phyloP scores from a whole-genome alignment of 2,797 vertebrate genomes.

The Carcharodon carcharias region DNA sequence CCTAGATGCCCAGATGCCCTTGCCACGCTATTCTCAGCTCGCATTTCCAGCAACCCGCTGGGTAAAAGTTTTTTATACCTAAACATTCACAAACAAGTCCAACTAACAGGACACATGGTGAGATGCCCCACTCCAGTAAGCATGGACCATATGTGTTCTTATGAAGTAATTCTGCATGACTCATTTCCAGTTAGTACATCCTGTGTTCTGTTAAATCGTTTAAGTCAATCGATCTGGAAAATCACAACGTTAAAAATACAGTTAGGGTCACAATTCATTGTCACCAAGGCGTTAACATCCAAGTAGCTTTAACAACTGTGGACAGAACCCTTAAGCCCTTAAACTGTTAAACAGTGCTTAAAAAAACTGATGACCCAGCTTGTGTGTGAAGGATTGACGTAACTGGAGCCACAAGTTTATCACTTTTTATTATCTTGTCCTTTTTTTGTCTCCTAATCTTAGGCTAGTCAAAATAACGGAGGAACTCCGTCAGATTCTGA shows the following conservation, averaged over 20 bases:
- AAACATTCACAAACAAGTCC: background rate
- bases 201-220: background rate
- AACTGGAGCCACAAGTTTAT: conserved; percentile 18
- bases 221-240: background rate
- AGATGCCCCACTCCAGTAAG: background rate
- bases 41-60: background rate
- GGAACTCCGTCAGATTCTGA: background rate
- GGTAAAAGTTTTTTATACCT: background rate
- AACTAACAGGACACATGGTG: background rate
- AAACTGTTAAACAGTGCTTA: background rate
- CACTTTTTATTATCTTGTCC: conserved; percentile 33
- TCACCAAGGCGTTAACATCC: background rate
- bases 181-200: background rate
- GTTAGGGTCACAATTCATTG: background rate
- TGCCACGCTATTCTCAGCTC: background rate
- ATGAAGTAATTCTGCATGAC: background rate
- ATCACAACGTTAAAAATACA: background rate
- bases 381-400: background rate
- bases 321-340: background rate
- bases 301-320: background rate
- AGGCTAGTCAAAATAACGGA: conserved; percentile 27
- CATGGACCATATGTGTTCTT: background rate
- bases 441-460: conserved; percentile 26
- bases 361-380: conserved; percentile 16
- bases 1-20: background rate